Conservation (phyloP, 1,140 invertebrate species). For the Zelostemma sp. region DNA sequence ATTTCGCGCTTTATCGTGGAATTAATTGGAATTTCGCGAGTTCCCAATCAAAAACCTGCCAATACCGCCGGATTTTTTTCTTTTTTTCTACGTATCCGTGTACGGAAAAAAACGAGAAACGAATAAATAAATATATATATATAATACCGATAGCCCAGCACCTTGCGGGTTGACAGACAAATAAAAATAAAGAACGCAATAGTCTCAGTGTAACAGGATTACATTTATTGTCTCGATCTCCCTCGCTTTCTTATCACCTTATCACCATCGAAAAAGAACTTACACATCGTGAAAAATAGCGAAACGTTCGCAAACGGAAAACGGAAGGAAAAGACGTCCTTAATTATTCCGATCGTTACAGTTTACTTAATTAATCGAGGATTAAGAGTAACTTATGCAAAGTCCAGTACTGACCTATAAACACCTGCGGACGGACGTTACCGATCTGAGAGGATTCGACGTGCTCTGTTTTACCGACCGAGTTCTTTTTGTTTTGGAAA, state of each 20-base stretch:
- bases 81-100: conserved; percentile 14
- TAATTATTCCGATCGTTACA: neutral
- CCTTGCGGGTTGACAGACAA: conserved; percentile 65
- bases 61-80: too few species aligned
- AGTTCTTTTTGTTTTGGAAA: too few species aligned
- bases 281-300: conserved; percentile 63
- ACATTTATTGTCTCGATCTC: conserved; percentile 71
- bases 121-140: conserved; percentile 44
- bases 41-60: too few species aligned
- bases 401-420: conserved; percentile 69
- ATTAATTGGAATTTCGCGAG: too few species aligned
- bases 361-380: conserved; percentile 41
- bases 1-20: too few species aligned
- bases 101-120: conserved; percentile 24
- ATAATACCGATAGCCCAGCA: conserved; percentile 63
- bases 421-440: conserved; percentile 66
- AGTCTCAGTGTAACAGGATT: conserved; percentile 70
- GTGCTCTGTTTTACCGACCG: too few species aligned
- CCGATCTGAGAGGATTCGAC: too few species aligned
- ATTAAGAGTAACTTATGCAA: conserved; percentile 63
- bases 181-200: conserved; percentile 69
- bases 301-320: conserved; percentile 32
- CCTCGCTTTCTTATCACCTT: conserved; percentile 62
- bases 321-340: neutral
- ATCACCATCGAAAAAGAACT: conserved; percentile 53